Percentiles rank a stretch among this genome's conserved stretches.
Evolutionary conservation across 2,797 vertebrate genomes (phyloP).

Genomic region (Xenopus petersii): DNA sequence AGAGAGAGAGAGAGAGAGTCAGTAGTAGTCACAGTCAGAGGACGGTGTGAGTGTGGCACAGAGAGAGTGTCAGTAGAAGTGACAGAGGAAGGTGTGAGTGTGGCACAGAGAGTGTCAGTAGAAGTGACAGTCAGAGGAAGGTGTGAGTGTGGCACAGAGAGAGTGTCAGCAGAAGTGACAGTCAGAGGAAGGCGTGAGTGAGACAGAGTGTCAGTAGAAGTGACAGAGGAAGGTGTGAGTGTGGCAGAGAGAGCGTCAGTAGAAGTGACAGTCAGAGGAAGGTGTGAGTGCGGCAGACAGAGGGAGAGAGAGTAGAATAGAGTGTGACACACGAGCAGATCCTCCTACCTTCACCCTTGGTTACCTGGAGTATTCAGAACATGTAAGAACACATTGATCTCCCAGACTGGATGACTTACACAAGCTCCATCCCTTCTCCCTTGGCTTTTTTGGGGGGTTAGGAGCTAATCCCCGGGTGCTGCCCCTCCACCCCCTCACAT

Average conservation of each 20-base stretch:
- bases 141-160: not conserved
- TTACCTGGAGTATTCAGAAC: conserved; percentile 44
- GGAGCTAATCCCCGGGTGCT: conserved; percentile 47
- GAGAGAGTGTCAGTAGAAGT: too few relatives aligned
- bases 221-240: not conserved
- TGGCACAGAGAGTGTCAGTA: not conserved
- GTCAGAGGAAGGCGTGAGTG: not conserved
- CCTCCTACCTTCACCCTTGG: conserved; percentile 31
- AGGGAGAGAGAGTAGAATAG: not conserved
- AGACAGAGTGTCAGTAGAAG: not conserved
- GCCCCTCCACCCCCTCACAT: conserved; percentile 29
- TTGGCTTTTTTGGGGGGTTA: conserved; percentile 49
- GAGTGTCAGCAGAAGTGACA: too few relatives aligned
- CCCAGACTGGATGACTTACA: conserved; percentile 55
- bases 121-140: too few relatives aligned
- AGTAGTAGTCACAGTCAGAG: not conserved
- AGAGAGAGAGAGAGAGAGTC: too few relatives aligned
- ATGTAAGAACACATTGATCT: conserved; percentile 64
- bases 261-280: not conserved
- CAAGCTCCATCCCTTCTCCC: conserved; percentile 55
- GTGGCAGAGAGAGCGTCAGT: not conserved
- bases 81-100: too few relatives aligned
- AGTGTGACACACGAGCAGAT: conserved; percentile 4
- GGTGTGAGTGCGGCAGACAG: not conserved
- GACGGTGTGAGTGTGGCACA: too few relatives aligned